Conservation (phyloP, 2,888 invertebrate genomes). For the Junonia oenone region DNA sequence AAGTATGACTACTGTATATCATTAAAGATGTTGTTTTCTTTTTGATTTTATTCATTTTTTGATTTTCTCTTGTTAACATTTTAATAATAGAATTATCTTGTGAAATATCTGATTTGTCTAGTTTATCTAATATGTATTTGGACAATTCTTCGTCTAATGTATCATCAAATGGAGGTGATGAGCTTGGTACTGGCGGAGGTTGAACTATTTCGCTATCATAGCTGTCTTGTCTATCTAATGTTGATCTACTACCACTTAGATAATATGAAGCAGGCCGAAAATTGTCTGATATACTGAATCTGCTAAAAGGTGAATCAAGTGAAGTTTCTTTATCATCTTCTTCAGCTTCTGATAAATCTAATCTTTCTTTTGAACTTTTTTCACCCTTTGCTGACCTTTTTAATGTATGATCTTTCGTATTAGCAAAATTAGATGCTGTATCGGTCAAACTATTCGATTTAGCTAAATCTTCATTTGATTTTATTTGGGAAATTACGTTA, state of each 20-base stretch:
- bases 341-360: slow-evolving; percentile 89
- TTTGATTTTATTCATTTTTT: slow-evolving; percentile 65
- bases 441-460: slow-evolving; percentile 41
- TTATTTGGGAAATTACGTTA: slow-evolving; percentile 49
- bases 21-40: slow-evolving; percentile 72
- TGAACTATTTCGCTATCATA: slow-evolving; percentile 89
- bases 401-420: slow-evolving; percentile 66
- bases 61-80: slow-evolving; percentile 69
- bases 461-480: slow-evolving; percentile 33
- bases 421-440: slow-evolving; percentile 68
- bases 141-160: slow-evolving; percentile 81
- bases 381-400: slow-evolving; percentile 61
- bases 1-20: slow-evolving; percentile 73
- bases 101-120: slow-evolving; percentile 68
- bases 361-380: slow-evolving; percentile 68
- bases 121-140: slow-evolving; percentile 73
- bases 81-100: slow-evolving; percentile 71
- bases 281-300: slow-evolving; percentile 92
- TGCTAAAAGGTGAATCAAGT: slow-evolving; percentile 81
- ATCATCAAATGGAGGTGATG: slow-evolving; percentile 86
- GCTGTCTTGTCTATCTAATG: slow-evolving; percentile 86
- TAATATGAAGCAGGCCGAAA: slow-evolving; percentile 94
- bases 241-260: slow-evolving; percentile 83
- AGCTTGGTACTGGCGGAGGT: slow-evolving; percentile 88
- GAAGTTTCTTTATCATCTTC: slow-evolving; percentile 90